Percentiles rank a stretch among this genome's conserved stretches.
These are phyloP conservation scores for Hydraecia micacea DNA, from an alignment of 2,888 invertebrate species.

Conservation along the genomic window DNA sequence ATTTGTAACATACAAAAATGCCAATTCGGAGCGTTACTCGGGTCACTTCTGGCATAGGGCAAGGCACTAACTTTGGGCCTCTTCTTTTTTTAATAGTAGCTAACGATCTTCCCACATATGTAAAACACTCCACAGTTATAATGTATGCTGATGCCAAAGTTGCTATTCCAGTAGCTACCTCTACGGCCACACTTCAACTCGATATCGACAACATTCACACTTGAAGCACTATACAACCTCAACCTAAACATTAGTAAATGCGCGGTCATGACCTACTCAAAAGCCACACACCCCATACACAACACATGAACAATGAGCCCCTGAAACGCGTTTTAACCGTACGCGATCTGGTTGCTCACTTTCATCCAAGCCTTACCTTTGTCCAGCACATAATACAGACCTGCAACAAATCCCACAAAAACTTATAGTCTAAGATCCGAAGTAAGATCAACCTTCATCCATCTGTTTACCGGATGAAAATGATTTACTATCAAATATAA, in stretches of 20 bases:
- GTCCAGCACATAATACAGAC: slow-evolving; percentile 18
- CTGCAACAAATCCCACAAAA: slow-evolving; percentile 9
- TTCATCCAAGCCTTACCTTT: slow-evolving; percentile 1
- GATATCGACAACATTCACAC: neutral
- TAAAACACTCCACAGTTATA: neutral
- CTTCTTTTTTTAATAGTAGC: neutral
- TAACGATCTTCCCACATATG: neutral
- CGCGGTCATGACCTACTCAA: neutral
- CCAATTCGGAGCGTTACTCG: neutral
- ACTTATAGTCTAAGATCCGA: neutral
- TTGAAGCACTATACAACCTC: neutral
- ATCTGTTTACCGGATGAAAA: neutral
- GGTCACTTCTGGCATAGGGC: slow-evolving; percentile 2
- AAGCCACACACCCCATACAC: neutral
- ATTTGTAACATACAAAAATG: neutral
- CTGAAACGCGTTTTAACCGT: neutral
- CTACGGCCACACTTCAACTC: neutral
- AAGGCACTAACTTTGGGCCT: slow-evolving; percentile 15
- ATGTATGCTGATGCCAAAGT: neutral
- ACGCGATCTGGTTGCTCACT: neutral
- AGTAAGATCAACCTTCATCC: neutral
- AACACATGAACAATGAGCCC: neutral
- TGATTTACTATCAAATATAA: neutral
- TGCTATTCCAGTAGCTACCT: neutral
- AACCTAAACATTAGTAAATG: neutral